Evolutionary conservation across 2,113 vertebrate genomes (phyloP).

Genomic region (Zosterops hypoxanthus): DNA sequence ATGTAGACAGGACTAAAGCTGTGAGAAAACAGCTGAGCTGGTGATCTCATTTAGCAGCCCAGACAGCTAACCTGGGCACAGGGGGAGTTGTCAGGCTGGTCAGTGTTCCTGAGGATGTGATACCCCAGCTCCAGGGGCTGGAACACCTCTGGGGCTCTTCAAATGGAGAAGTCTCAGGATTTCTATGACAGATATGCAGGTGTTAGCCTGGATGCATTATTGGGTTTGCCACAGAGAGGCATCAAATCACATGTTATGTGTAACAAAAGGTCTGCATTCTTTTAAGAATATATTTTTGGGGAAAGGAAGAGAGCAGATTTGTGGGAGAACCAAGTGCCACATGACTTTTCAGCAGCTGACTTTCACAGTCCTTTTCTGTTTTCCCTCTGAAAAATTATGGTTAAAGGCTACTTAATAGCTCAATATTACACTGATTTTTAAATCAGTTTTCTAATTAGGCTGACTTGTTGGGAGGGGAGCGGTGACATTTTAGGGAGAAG

Average conservation of each 20-base stretch:
- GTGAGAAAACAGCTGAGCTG: neutral
- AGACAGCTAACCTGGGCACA: neutral
- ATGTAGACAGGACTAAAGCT: neutral
- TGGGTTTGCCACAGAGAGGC: neutral
- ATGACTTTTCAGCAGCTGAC: neutral
- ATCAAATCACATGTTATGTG: neutral
- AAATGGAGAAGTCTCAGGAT: neutral
- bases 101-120: fast-evolving
- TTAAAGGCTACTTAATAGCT: neutral
- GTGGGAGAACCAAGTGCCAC: fast-evolving
- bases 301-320: neutral
- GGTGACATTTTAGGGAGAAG: neutral
- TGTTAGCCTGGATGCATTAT: neutral
- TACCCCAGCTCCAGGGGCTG: neutral
- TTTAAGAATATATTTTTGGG: neutral
- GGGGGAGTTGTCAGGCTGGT: neutral
- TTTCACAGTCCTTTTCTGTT: neutral
- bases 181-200: neutral
- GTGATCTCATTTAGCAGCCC: neutral
- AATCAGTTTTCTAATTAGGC: neutral
- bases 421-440: neutral
- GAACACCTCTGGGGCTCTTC: neutral
- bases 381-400: neutral
- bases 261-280: neutral
- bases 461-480: neutral